Conservation (phyloP, 2,888 invertebrate genomes). For the Chymomyza fuscimana region DNA sequence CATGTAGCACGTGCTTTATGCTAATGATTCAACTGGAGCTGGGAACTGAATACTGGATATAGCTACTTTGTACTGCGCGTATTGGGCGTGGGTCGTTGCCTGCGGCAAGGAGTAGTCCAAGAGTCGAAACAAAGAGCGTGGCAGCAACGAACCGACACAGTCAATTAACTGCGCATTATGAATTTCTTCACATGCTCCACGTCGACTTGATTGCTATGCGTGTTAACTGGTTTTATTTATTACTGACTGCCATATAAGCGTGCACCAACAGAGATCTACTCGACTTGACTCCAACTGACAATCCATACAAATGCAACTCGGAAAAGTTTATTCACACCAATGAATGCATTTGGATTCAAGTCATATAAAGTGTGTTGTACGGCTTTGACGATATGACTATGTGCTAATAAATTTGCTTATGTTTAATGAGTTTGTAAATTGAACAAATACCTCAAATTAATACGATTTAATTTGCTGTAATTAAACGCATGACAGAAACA, state of each 20-base stretch:
- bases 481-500: conserved; percentile 40
- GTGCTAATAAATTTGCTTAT: conserved; percentile 8
- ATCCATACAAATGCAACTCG: not conserved
- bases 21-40: conserved; percentile 59
- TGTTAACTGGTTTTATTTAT: not conserved
- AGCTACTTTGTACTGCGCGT: too few species aligned
- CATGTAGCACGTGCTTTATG: conserved; percentile 67
- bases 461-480: conserved; percentile 35
- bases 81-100: conserved; percentile 10
- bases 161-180: conserved; percentile 53
- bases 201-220: not conserved
- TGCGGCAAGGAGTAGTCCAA: conserved; percentile 2
- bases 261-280: not conserved
- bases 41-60: not conserved
- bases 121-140: conserved; percentile 6
- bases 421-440: not conserved
- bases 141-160: conserved; percentile 18
- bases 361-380: not conserved
- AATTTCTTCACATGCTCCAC: conserved; percentile 21
- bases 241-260: not conserved
- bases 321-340: conserved; percentile 38
- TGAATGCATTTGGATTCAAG: not conserved
- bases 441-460: not conserved
- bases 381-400: conserved; percentile 9
- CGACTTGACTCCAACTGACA: not conserved